These are phyloP conservation scores for Macquaria ambigua DNA, from an alignment of 2,113 vertebrate genomes.

Conservation along the genomic window DNA sequence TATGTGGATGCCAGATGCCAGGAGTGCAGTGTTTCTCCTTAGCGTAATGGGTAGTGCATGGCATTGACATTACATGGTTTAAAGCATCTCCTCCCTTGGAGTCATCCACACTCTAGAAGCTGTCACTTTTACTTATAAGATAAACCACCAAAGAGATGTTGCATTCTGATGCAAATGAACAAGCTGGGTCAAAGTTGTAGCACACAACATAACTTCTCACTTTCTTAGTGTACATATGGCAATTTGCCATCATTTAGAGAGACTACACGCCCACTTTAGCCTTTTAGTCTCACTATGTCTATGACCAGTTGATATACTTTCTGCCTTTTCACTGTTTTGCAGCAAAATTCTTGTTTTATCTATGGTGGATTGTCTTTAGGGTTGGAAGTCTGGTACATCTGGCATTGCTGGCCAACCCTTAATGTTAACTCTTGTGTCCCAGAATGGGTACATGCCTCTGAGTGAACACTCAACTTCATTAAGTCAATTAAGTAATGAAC, in stretches of 20 bases:
- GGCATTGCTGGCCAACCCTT: constrained; percentile 16
- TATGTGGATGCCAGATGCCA: background rate
- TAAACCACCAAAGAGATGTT: constrained; percentile 8
- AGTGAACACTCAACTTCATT: constrained; percentile 55
- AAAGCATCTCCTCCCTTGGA: constrained; percentile 12
- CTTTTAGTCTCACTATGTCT: constrained; percentile 13
- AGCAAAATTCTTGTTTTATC: constrained; percentile 8
- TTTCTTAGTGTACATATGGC: constrained; percentile 1
- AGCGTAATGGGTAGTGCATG: background rate
- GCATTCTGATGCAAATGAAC: constrained; percentile 32
- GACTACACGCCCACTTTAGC: constrained; percentile 1
- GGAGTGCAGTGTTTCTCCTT: background rate
- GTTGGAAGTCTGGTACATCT: constrained; percentile 17
- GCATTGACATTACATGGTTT: constrained; percentile 2
- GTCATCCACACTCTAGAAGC: background rate
- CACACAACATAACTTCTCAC: constrained; percentile 9
- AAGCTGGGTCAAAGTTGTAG: constrained; percentile 28
- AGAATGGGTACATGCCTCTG: constrained; percentile 32
- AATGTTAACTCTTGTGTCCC: constrained; percentile 39
- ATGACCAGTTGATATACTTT: constrained; percentile 34
- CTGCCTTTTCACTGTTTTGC: constrained; percentile 24
- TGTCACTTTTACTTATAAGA: constrained; percentile 10
- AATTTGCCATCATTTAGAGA: constrained; percentile 18
- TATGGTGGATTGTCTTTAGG: constrained; percentile 15
- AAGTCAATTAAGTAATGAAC: constrained; percentile 73